Percentiles rank a stretch among this genome's conserved stretches.
phyloP scores from a whole-genome alignment of 2,113 vertebrate species.

The Eleginops maclovinus region DNA sequence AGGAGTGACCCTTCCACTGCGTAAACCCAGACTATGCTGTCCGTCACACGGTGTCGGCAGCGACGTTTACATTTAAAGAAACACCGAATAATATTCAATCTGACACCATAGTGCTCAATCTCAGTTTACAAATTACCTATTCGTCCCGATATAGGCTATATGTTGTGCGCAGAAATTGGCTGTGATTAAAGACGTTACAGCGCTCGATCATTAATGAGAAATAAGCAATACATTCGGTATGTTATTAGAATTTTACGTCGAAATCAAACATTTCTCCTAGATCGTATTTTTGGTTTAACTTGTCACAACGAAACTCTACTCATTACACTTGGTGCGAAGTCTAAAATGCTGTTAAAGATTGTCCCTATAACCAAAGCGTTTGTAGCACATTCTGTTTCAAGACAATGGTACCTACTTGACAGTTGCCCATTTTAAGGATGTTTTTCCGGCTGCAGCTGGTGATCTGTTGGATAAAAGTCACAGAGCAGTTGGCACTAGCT shows the following conservation, averaged over 20 bases:
- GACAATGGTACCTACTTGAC: constrained; percentile 70
- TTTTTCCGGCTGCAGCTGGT: not conserved
- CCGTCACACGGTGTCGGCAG: constrained; percentile 24
- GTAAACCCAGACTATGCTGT: constrained; percentile 10
- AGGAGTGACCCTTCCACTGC: constrained; percentile 62
- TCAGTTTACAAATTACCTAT: no score
- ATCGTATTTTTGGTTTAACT: rapidly evolving
- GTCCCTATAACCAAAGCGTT: not conserved
- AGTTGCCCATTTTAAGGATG: constrained; percentile 81
- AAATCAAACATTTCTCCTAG: not conserved
- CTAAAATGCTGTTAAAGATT: not conserved
- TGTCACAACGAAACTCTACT: not conserved
- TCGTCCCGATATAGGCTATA: rapidly evolving
- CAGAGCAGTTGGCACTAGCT: not conserved
- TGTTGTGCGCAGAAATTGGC: not conserved
- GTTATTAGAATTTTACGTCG: rapidly evolving
- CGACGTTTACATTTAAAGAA: constrained; percentile 36
- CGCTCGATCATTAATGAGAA: not conserved
- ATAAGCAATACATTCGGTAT: not conserved
- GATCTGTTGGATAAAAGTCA: not conserved
- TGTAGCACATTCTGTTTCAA: not conserved
- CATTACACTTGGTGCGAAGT: not conserved
- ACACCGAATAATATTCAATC: not conserved
- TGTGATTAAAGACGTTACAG: rapidly evolving
- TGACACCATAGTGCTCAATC: not conserved